Evolutionary conservation across 2,888 invertebrate genomes (phyloP), one percentile per base, ranked within the genome.

Genomic region (Lasioglossum vierecki): DNA sequence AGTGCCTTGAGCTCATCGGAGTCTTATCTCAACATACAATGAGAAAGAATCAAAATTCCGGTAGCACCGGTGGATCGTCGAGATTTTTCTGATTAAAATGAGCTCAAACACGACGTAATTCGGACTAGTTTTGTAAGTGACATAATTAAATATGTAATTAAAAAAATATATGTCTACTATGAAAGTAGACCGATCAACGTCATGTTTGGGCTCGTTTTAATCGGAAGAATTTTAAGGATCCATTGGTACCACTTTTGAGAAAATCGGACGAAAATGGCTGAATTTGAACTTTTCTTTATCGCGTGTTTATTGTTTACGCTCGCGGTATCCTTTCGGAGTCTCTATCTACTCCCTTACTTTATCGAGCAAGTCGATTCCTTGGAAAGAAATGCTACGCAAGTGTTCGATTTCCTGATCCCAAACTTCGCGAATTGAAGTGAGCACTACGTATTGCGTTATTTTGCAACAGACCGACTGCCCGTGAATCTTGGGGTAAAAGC

Each of bases 401-500:
- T n/a, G n/a, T 53, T n/a, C 9, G 53, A 53, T 9, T 53, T 53
- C n/a, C 57, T 11, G 57, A n/a, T 57, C n/a, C 9, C 9, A n/a
- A n/a, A 57, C 4, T n/a, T 57, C 4, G 57, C 11, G 4, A n/a
- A n/a, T n/a, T 4, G 57, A 57, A 57, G 57, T 1, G 57, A 57
- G n/a, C n/a, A n/a, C 57, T n/a, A 0, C 57, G 4, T 46, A 46
- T 5, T 11, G 57, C 66, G 78, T 76, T 77, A 49, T 73, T 79
- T 73, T 26, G 35, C 77, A 60, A 73, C 13, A 30, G 71, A 18
- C 18, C 84, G 63, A 49, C 73, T 49, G 26, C 49, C 72, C 35
- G 68, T 30, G 81, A 81, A 79, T 81, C 77, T 84, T 73, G 4
- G 57, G 60, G 81, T 84, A 86, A 79, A 84, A 86, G 79, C 84